A percentile compares a stretch with the other conserved stretches of the same genome.
These are phyloP conservation scores for Sterrhoptilus dennistouni DNA, from an alignment of 2,113 vertebrate species.

Conservation along the genomic window DNA sequence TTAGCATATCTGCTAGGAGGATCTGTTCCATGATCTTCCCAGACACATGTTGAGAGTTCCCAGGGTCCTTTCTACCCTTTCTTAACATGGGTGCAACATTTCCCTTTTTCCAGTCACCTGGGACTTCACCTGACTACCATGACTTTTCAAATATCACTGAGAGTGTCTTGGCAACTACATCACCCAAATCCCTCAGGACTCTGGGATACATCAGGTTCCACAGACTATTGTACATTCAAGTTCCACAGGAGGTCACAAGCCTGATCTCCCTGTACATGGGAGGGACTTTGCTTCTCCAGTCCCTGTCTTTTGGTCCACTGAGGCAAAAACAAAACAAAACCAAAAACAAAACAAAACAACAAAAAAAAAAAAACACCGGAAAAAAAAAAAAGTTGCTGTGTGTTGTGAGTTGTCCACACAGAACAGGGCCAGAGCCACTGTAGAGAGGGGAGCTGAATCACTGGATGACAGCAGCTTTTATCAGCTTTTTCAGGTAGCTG, in stretches of 20 bases:
- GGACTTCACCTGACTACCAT: neutral
- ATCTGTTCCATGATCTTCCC: neutral
- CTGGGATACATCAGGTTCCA: neutral
- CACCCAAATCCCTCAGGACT: neutral
- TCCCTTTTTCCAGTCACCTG: neutral
- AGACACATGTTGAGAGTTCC: neutral
- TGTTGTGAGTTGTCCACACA: neutral
- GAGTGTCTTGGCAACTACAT: neutral
- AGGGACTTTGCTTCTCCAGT: neutral
- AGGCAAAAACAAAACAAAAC: neutral
- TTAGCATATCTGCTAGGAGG: neutral
- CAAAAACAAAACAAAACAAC: neutral
- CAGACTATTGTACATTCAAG: neutral
- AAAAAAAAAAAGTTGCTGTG: neutral
- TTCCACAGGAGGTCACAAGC: neutral
- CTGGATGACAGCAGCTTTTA: neutral
- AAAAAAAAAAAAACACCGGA: neutral
- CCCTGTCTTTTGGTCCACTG: neutral
- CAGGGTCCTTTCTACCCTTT: neutral
- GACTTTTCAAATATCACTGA: neutral
- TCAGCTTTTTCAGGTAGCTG: slow-evolving; percentile 2
- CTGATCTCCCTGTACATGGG: neutral
- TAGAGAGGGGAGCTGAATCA: neutral
- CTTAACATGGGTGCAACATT: neutral
- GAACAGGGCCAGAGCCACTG: neutral